Base-by-base conservation (phyloP, 2,888 invertebrate genomes). In the Rhabditoides inermis region DNA sequence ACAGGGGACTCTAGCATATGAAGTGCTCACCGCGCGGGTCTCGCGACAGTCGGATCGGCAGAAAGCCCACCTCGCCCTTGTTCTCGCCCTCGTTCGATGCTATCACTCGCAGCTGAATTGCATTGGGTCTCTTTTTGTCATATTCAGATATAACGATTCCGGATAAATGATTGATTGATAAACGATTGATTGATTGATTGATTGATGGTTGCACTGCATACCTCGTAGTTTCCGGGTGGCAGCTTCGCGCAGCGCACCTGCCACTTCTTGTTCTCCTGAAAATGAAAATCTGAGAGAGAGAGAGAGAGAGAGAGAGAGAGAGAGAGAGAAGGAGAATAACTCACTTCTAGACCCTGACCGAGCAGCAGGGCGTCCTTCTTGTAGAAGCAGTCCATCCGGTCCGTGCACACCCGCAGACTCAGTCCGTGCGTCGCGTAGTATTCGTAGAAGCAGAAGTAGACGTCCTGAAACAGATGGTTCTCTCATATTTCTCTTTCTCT, bases 371-470 rank as follows among this genome's bases (percentile, higher is more conserved):
- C 36, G 42, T 48, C 60, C 36, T 62, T 63, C 41, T 61, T 61
- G 49, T 69, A 69, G 60, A 69, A 69, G 49, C 69, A 69, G 25
- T 67, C 66, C 58, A 60, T 60, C 46, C 61, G 62, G 30, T 67
- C 66, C 6, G 69, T 64, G 51, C 69, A 69, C 32, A 69, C 51
- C 1, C 58, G 49, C 10, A 69, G 52, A 0, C 61, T 57, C 2
- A 69, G 55, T 1, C 65, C 63, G 12, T 63, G 55, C 1, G 69
- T 65, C 0, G 66, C 63, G 50, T 61, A 60, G 45, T 63, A 65
- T 45, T 69, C 69, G 57, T 69, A 67, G 53, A 69, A 69, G 41
- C 69, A 69, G 58, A 69, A 69, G 42, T 56, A 69, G 2, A 67
- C 64, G 40, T 68, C 65, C 49, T 63, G 23, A 4, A 35, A 40